Conservation (phyloP, 2,113 vertebrate species). For the Anser cygnoides region DNA sequence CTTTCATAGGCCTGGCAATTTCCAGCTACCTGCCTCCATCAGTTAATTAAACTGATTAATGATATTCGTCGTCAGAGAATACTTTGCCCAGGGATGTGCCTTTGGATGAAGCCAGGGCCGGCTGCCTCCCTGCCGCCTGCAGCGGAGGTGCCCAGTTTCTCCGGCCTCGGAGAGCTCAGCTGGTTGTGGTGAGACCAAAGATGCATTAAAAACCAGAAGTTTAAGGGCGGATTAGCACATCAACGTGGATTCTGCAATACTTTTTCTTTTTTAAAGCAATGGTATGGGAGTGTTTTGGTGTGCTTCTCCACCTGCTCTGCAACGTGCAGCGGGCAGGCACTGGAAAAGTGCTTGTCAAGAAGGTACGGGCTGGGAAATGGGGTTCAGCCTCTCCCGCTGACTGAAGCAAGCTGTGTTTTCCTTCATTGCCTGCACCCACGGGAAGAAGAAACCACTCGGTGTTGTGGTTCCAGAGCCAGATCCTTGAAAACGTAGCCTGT, state of each 20-base stretch:
- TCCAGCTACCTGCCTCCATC: background rate
- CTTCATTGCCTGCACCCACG: accelerated
- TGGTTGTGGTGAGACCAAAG: background rate
- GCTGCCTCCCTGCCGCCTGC: background rate
- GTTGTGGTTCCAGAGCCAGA: background rate
- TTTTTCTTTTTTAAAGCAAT: background rate
- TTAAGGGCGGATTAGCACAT: background rate
- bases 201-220: background rate
- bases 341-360: background rate
- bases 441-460: background rate
- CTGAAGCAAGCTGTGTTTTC: background rate
- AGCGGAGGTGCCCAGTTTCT: background rate
- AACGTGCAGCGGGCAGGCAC: background rate
- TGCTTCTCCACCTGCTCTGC: accelerated
- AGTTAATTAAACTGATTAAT: background rate
- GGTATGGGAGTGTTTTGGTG: background rate
- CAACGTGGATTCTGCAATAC: background rate
- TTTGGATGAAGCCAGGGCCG: background rate
- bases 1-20: background rate
- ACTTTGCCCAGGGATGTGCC: background rate
- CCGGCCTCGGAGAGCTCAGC: background rate
- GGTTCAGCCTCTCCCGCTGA: background rate
- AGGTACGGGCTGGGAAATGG: background rate
- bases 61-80: background rate
- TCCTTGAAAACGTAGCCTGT: background rate